Evolutionary conservation across 1,140 invertebrate species (phyloP), one percentile per base, ranked within the genome.

Genomic region (Drosophila virilis): DNA sequence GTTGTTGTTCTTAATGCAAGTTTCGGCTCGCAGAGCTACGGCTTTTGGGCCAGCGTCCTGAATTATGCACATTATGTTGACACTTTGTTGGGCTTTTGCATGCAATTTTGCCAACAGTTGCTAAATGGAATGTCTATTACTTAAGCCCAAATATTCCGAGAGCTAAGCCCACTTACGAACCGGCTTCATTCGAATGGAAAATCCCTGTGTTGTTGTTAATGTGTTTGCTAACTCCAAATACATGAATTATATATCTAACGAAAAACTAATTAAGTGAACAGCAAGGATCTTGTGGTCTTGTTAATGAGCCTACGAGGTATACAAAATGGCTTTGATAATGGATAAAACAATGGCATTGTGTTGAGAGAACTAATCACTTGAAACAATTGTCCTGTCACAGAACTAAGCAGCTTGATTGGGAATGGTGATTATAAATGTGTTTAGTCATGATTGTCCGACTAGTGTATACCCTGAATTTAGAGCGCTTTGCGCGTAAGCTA

Each of bases 61-160:
- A 59, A 66, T 48, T 42, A 60, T 55, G 58, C 66, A 70, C 43
- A 62, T 58, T 38, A 15, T 67, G 45, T 68, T 73, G 50, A 73
- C 74, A 72, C 61, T 55, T 43, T 59, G 37, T 35, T 40, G 5
- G 38, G 35, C n/a, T 17, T 57, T 61, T 48, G 33, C 38, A 46
- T 75, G 59, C 60, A 75, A 2, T 59, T 59, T 75, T 52, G 13
- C 33, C 8, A 69, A 45, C 40, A 40, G 33, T 33, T 59, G 22
- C 15, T 46, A 60, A 60, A 43, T 60, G 55, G 10, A 51, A 15
- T 59, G 52, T 12, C 22, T 42, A 12, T 54, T 54, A 54, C 33
- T 15, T 37, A 17, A 35, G 13, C n/a, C 12, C 28, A 28, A n/a
- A 28, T 32, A 13, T 32, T n/a, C 28, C 12, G 6, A 2, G 4